Evolutionary conservation across 2,888 invertebrate genomes (phyloP).

Genomic region (Allolobophora icterica): DNA sequence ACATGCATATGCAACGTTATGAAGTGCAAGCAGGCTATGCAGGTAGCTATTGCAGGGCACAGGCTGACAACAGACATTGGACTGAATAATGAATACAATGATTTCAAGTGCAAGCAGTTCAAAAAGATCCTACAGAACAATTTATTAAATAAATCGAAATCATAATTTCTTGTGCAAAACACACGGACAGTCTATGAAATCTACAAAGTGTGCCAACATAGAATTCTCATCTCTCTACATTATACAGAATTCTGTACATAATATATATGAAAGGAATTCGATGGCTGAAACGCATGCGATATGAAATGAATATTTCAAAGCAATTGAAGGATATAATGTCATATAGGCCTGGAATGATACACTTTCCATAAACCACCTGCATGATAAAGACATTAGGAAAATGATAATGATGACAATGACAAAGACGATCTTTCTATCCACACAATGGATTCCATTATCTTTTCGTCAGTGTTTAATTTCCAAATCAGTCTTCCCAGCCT

Average conservation of each 20-base stretch:
- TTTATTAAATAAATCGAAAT: slow-evolving; percentile 17
- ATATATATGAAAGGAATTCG: background rate
- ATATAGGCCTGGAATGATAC: background rate
- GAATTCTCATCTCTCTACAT: background rate
- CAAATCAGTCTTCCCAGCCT: background rate
- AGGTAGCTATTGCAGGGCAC: background rate
- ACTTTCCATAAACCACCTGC: background rate
- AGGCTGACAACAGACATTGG: background rate
- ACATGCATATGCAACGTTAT: no score
- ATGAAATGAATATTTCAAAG: background rate
- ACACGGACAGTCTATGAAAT: background rate
- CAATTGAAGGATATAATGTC: background rate
- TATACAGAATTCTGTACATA: slow-evolving; percentile 14
- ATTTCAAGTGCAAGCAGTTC: background rate
- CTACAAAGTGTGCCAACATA: background rate
- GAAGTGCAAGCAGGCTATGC: no score
- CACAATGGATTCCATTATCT: background rate
- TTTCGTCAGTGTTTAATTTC: background rate
- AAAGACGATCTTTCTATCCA: background rate
- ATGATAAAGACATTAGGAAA: background rate
- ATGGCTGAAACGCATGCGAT: background rate
- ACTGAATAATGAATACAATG: background rate
- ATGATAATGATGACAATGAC: background rate
- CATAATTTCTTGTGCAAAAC: background rate
- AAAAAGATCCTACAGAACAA: background rate